These are phyloP conservation scores for Nemoura dubitans DNA, from an alignment of 2,888 invertebrate genomes.

Conservation along the genomic window DNA sequence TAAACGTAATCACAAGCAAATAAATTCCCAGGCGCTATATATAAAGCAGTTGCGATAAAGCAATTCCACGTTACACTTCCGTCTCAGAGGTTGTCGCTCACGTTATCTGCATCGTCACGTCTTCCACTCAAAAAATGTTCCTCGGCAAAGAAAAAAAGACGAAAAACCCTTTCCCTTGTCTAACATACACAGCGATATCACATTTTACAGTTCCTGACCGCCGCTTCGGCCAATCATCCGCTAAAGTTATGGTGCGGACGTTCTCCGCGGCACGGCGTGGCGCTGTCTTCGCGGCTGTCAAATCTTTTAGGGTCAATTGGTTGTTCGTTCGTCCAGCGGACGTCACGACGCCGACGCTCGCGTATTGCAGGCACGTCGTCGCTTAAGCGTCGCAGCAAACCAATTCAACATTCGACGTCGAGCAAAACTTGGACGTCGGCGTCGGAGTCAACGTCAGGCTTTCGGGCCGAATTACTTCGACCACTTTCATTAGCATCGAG, in stretches of 20 bases:
- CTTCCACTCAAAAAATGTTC: background rate
- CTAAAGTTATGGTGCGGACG: conserved; percentile 21
- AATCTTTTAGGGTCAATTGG: conserved; percentile 41
- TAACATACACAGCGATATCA: background rate
- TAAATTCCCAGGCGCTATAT: background rate
- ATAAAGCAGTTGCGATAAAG: too few relatives aligned
- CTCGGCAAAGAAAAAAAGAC: background rate
- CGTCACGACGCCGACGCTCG: conserved; percentile 20
- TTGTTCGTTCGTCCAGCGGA: conserved; percentile 34
- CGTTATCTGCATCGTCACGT: background rate
- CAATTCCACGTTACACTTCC: background rate
- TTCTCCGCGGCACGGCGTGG: background rate
- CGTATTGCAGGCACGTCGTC: conserved; percentile 33
- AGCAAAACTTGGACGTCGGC: conserved; percentile 15
- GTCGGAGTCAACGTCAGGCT: background rate
- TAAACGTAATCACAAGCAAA: background rate
- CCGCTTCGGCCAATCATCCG: background rate
- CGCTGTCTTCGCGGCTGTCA: conserved; percentile 12
- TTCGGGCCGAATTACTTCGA: background rate
- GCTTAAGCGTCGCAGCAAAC: conserved; percentile 23
- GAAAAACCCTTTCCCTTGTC: background rate
- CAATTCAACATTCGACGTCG: conserved; percentile 14
- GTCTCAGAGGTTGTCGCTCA: background rate
- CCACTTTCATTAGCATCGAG: conserved; percentile 38
- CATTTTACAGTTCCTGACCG: background rate